Evolutionary conservation across 2,888 invertebrate genomes (phyloP).

Genomic region (Cataglyphis rosenhaueri): DNA sequence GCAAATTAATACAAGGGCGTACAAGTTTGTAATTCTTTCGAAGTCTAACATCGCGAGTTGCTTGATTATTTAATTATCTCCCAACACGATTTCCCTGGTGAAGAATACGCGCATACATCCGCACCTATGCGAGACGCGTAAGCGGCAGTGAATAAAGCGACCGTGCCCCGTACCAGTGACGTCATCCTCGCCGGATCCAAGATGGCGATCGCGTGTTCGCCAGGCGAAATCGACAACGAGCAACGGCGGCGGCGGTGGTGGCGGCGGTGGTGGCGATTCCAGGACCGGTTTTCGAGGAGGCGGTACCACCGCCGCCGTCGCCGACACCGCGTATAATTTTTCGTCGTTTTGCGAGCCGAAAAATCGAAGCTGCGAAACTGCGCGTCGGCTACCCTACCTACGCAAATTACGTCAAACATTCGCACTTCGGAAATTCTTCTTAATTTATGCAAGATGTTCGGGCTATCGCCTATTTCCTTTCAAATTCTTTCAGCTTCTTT

Average conservation of each 20-base stretch:
- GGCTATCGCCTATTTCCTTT: not conserved
- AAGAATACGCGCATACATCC: constrained; percentile 27
- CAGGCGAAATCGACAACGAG: constrained; percentile 71
- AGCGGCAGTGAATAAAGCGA: constrained; percentile 72
- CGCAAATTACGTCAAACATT: not conserved
- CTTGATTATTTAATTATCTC: not conserved
- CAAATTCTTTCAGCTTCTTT: not conserved
- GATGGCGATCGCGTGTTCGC: constrained; percentile 72
- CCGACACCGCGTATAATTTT: constrained; percentile 50
- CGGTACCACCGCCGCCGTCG: constrained; percentile 38
- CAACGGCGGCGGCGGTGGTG: constrained; percentile 49
- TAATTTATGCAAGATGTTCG: not conserved
- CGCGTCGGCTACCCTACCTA: constrained; percentile 8
- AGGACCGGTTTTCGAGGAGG: constrained; percentile 73
- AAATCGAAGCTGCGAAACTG: constrained; percentile 63
- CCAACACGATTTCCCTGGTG: not conserved
- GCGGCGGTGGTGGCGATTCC: constrained; percentile 50
- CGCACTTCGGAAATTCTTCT: not conserved
- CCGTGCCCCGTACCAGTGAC: constrained; percentile 79
- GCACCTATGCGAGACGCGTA: constrained; percentile 43
- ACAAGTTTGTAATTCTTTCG: not conserved
- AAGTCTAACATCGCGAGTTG: not conserved
- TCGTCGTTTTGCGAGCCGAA: constrained; percentile 67
- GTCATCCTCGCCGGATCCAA: constrained; percentile 77
- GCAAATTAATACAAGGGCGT: not conserved